phyloP scores from a whole-genome alignment of 1,140 invertebrate genomes.

The Ectropis grisescens region DNA sequence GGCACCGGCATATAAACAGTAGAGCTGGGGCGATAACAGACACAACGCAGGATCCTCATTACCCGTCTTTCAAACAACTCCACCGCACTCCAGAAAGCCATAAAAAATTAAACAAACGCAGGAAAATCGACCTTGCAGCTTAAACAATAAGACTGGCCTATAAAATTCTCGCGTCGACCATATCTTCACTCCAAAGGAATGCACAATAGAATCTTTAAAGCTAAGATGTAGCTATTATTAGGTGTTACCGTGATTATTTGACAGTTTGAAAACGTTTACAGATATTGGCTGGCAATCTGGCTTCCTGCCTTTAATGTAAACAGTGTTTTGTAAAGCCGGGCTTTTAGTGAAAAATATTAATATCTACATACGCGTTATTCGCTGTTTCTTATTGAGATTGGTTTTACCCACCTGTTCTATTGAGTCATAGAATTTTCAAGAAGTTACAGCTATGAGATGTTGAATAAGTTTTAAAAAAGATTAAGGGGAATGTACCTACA shows the following conservation, averaged over 20 bases:
- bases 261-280: slow-evolving; percentile 69
- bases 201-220: slow-evolving; percentile 54
- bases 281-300: slow-evolving; percentile 64
- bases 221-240: slow-evolving; percentile 61
- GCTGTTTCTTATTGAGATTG: slow-evolving; percentile 28
- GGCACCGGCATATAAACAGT: slow-evolving; percentile 36
- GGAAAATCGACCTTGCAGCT: too few species aligned
- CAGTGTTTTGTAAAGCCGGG: slow-evolving; percentile 47
- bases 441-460: too few species aligned
- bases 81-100: slow-evolving; percentile 46
- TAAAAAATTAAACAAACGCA: too few species aligned
- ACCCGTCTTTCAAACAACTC: slow-evolving; percentile 43
- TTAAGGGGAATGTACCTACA: too few species aligned
- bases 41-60: slow-evolving; percentile 50
- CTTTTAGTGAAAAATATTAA: slow-evolving; percentile 38
- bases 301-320: slow-evolving; percentile 63
- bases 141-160: too few species aligned
- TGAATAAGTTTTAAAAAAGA: too few species aligned
- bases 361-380: slow-evolving; percentile 25
- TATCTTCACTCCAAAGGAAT: too few species aligned
- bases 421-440: slow-evolving; percentile 11
- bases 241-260: slow-evolving; percentile 65
- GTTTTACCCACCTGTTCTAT: slow-evolving; percentile 6
- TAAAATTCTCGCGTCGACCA: too few species aligned
- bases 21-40: slow-evolving; percentile 46